Evolutionary conservation across 2,888 invertebrate species (phyloP), one percentile per base, ranked within the genome.

Genomic region (Ochlodes sylvanus): DNA sequence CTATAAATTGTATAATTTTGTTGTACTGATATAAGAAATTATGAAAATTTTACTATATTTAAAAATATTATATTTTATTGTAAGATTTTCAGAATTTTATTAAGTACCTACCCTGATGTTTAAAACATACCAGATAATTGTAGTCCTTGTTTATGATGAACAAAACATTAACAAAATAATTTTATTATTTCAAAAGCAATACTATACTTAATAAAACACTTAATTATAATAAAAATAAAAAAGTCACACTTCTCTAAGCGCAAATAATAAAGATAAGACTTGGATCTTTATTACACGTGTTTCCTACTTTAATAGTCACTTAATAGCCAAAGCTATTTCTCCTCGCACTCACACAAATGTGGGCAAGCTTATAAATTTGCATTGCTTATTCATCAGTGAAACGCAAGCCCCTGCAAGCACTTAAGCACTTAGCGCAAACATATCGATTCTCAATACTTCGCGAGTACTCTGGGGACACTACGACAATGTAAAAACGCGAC

Each of bases 401-500:
- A 89, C 81, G 82, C 81, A 85, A 86, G 88, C 89, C 91, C 89
- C 88, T 82, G 85, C 78, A 84, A 90, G 90, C 91, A 91, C 92
- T 92, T 91, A 91, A 92, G 88, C 90, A 91, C 92, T 92, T 91
- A 90, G 87, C 84, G 83, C 86, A 87, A 90, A 91, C 91, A 90
- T 90, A 91, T 90, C 90, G 91, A 89, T 90, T 89, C 83, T 90
- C 86, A 87, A 88, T 88, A 84, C 83, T 80, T 82, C 80, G 41
- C 78, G 72, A 81, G 82, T 86, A 82, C 90, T 91, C 91, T 77
- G 75, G 92, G 90, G 92, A 90, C 83, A 77, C 75, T 73, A 85
- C 83, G 82, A 88, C 89, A 89, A 88, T 89, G 90, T 88, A 89
- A 88, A 91, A 91, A 89, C 84, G 89, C 85, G 85, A 80, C 81